phyloP scores from a whole-genome alignment of 2,113 vertebrate species.

The Pagrus major region DNA sequence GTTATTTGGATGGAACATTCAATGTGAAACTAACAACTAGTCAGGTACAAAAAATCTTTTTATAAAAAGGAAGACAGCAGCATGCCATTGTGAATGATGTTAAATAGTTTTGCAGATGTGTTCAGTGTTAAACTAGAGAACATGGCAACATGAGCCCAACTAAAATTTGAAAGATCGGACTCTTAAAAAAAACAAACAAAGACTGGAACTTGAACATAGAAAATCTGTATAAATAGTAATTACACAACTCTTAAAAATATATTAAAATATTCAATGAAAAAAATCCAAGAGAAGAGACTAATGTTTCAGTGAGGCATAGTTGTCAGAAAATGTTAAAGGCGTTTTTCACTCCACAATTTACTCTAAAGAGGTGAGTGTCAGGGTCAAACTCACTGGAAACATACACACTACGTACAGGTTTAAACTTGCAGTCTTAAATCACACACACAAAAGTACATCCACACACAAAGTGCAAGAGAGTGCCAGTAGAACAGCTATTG shows the following conservation, averaged over 20 bases:
- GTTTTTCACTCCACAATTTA: slow-evolving; percentile 42
- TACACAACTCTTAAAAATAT: slow-evolving; percentile 74
- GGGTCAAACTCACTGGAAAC: slow-evolving; percentile 47
- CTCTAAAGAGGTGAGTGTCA: slow-evolving; percentile 19
- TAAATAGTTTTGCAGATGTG: slow-evolving; percentile 39
- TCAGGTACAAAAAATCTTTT: slow-evolving; percentile 28
- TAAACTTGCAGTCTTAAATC: slow-evolving; percentile 27
- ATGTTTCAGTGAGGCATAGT: slow-evolving; percentile 50
- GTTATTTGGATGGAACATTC: slow-evolving; percentile 11
- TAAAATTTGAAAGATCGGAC: slow-evolving; percentile 20
- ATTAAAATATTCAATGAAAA: slow-evolving; percentile 67
- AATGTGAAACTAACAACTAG: slow-evolving; percentile 17
- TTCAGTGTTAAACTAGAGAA: slow-evolving; percentile 47
- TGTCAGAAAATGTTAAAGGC: slow-evolving; percentile 29
- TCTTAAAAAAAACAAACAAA: slow-evolving; percentile 44
- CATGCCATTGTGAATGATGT: slow-evolving; percentile 30
- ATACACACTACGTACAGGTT: slow-evolving; percentile 28
- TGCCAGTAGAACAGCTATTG: slow-evolving; percentile 68
- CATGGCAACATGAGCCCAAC: slow-evolving; percentile 24
- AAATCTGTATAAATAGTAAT: slow-evolving; percentile 84
- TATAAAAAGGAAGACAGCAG: slow-evolving; percentile 41
- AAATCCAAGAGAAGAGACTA: slow-evolving; percentile 34
- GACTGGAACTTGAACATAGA: slow-evolving; percentile 69
- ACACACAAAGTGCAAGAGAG: slow-evolving; percentile 80
- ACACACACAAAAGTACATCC: slow-evolving; percentile 51